Evolutionary conservation across 2,888 invertebrate genomes (phyloP), one percentile per base, ranked within the genome.

Genomic region (Dynastes tityus): DNA sequence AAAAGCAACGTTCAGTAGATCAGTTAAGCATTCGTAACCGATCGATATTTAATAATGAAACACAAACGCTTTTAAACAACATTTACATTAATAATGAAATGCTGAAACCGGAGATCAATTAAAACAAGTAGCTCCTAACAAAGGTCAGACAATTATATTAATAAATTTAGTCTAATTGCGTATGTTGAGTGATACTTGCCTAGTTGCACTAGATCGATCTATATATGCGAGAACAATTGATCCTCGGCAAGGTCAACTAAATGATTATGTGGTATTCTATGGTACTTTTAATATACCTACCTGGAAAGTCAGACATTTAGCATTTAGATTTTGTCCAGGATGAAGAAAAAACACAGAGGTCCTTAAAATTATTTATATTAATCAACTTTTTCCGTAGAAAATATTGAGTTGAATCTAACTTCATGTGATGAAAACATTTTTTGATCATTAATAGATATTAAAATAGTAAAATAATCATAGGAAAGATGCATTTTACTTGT

Each of bases 61-160:
- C 49, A 68, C 16, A 61, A 4, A 29, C 27, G 27, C 51, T 29
- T 68, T 51, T n/a, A 49, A 29, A 68, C 49, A 27, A 68, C 29
- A 5, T 51, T n/a, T 51, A 27, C 22, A 51, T 68, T 51, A 9
- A 51, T 68, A 29, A 27, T 68, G 51, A 51, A 68, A 29, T 51
- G 49, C 49, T 68, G 49, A 51, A 68, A 68, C 68, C 68, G 68
- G 68, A 68, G 51, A 68, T 68, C 51, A 51, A 29, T 51, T 49
- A 29, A 51, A 68, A 51, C 29, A 51, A 68, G 27, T 68, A 68
- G 49, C 67, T 68, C 27, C 9, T 61, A 32, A 61, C 45, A 61
- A 74, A 74, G 73, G 61, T 61, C 61, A 74, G 22, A 16, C 61
- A 27, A 74, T 61, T 55, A 13, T 45, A 22, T 61, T 61, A 61